phyloP scores from a whole-genome alignment of 2,797 vertebrate species.

The Toxotes lorentzi region DNA sequence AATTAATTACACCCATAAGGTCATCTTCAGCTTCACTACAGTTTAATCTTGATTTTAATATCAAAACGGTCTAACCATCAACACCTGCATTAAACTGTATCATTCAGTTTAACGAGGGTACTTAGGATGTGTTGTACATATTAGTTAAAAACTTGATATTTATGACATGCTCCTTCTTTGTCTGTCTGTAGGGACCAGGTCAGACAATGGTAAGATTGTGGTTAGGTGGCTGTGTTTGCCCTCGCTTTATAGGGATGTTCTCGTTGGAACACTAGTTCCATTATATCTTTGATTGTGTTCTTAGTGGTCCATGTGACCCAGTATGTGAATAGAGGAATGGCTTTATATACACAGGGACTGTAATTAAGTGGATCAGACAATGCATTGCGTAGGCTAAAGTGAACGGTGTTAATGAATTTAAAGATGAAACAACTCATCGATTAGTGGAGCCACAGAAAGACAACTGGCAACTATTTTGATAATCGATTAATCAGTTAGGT shows the following conservation, averaged over 20 bases:
- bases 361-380: neutral
- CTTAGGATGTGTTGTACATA: conserved; percentile 1
- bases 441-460: neutral
- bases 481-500: neutral
- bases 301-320: neutral
- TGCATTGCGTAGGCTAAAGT: neutral
- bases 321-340: neutral
- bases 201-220: conserved; percentile 91
- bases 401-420: neutral
- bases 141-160: conserved; percentile 39
- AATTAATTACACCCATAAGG: conserved; percentile 39
- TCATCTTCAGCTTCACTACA: conserved; percentile 53
- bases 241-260: conserved; percentile 60
- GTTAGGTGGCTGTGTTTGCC: conserved; percentile 66
- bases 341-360: neutral
- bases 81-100: conserved; percentile 24
- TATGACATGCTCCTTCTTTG: conserved; percentile 70
- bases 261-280: conserved; percentile 27
- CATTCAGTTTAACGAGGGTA: conserved; percentile 5
- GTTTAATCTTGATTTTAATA: conserved; percentile 21
- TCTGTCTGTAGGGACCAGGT: conserved; percentile 87
- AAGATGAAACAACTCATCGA: neutral
- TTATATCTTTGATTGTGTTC: neutral
- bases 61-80: neutral
- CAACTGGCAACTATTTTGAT: neutral